These are phyloP conservation scores for Solenopsis invicta DNA, from an alignment of 1,140 invertebrate genomes.

Conservation along the genomic window DNA sequence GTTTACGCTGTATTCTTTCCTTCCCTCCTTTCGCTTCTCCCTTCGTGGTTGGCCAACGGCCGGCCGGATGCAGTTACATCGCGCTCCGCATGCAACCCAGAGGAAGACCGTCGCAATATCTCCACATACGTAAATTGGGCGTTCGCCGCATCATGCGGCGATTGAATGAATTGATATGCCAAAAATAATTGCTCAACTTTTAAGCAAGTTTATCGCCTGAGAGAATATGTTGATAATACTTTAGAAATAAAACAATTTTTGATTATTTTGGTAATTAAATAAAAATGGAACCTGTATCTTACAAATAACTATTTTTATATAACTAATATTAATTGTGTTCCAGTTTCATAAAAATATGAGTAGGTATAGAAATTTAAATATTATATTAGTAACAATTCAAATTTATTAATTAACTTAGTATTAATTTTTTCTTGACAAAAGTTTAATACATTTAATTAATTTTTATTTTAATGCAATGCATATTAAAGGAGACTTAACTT, in stretches of 20 bases:
- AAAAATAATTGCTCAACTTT: background rate
- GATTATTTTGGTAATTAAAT: too few relatives aligned
- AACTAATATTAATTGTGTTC: background rate
- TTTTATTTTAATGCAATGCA: background rate
- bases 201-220: background rate
- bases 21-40: constrained; percentile 48
- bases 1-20: constrained; percentile 43
- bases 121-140: constrained; percentile 8
- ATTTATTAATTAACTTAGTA: background rate
- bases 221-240: background rate
- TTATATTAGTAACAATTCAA: background rate
- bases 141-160: background rate
- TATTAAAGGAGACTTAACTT: background rate
- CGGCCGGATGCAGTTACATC: constrained; percentile 55
- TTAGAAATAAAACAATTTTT: too few relatives aligned
- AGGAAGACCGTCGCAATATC: constrained; percentile 20
- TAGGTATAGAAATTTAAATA: background rate
- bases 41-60: constrained; percentile 36
- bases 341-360: background rate
- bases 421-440: background rate
- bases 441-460: background rate
- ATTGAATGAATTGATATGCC: background rate
- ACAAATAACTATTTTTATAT: background rate
- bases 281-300: too few relatives aligned
- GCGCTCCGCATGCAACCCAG: constrained; percentile 22